A percentile compares a stretch with the other conserved stretches of the same genome.
phyloP scores from a whole-genome alignment of 92 coral and sea anemone genomes.

The Parazoanthus darwini region DNA sequence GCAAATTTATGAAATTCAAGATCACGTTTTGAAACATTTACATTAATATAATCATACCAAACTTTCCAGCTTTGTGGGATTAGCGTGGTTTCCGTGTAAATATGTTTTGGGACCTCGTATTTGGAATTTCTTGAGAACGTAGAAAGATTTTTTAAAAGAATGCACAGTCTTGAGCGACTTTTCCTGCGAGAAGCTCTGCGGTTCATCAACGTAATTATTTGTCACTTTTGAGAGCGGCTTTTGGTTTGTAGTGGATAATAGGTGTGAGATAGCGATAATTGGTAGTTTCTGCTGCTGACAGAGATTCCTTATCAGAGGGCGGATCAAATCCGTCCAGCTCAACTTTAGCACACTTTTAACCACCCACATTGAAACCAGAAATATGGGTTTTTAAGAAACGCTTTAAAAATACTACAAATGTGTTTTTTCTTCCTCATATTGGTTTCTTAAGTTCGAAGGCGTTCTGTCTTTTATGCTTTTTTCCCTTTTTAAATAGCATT shows the following conservation, averaged over 20 bases:
- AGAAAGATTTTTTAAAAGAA: background rate
- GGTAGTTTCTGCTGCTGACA: slow-evolving; percentile 15
- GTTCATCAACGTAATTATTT: background rate
- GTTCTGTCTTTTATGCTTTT: background rate
- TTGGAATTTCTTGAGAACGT: background rate
- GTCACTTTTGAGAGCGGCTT: slow-evolving; percentile 36
- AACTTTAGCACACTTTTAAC: slow-evolving; percentile 23
- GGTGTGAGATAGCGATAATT: slow-evolving; percentile 40
- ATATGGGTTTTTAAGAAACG: background rate
- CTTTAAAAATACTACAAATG: background rate
- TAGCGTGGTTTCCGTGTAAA: background rate
- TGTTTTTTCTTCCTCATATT: background rate
- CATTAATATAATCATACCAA: too few species aligned
- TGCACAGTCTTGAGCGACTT: background rate
- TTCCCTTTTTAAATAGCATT: background rate
- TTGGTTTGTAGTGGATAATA: background rate
- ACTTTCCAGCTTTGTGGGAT: background rate
- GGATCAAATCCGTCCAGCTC: slow-evolving; percentile 29
- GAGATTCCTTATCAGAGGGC: slow-evolving; percentile 22
- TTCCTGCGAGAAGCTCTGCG: background rate
- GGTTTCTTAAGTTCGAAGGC: background rate
- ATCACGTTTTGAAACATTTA: background rate
- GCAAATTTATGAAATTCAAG: background rate
- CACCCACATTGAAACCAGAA: slow-evolving; percentile 29
- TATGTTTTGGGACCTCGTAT: background rate